Percentiles rank a stretch among this genome's conserved stretches.
These are phyloP conservation scores for Bacillus rossius DNA, from an alignment of 1,140 invertebrate species.

Conservation along the genomic window DNA sequence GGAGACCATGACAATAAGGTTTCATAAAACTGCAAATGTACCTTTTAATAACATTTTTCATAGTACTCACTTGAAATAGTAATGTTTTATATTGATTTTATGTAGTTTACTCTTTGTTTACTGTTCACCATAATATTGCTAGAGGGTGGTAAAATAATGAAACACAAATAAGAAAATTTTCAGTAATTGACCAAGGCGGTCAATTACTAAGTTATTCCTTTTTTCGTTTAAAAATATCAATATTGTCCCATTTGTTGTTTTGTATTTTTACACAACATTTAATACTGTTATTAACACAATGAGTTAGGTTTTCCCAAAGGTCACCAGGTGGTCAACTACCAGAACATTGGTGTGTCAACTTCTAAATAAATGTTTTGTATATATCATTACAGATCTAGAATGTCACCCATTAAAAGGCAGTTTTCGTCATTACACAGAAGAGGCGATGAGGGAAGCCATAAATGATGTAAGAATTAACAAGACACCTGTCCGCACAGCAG, in stretches of 20 bases:
- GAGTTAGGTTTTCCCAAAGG: not conserved
- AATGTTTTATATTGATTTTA: no score
- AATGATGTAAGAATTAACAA: slow-evolving; percentile 4
- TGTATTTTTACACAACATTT: not conserved
- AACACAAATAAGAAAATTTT: not conserved
- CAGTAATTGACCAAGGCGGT: slow-evolving; percentile 7
- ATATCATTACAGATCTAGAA: not conserved
- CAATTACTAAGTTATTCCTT: not conserved
- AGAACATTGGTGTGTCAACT: not conserved
- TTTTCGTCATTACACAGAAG: not conserved
- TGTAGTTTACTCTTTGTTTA: no score
- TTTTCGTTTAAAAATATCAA: not conserved
- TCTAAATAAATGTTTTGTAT: not conserved
- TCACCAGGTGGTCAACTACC: not conserved
- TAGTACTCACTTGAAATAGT: no score
- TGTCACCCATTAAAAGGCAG: not conserved
- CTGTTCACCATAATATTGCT: no score
- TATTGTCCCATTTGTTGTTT: not conserved
- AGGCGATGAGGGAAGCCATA: not conserved
- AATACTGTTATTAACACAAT: not conserved
- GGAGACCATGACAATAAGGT: no score
- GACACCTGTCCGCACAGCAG: not conserved
- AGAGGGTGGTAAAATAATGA: not conserved
- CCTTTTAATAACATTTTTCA: no score
- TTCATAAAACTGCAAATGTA: no score